Base-by-base conservation (phyloP, 2,888 invertebrate genomes). In the Tenthredo livida region DNA sequence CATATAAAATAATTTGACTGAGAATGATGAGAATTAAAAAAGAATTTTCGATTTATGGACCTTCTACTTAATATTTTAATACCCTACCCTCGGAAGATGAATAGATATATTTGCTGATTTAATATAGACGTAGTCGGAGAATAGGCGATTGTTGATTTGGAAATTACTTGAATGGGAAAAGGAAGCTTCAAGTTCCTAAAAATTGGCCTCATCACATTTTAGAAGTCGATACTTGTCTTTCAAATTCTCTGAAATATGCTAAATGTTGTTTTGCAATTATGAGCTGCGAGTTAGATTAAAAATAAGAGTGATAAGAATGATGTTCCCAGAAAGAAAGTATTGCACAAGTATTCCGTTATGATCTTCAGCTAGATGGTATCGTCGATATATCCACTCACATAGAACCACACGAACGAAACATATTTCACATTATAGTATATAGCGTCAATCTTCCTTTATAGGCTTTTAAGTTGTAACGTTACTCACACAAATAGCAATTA, bases 401-500 rank as follows among this genome's bases (percentile, higher is more conserved):
- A 29, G 21, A 78, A 78, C 37, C 25, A 61, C 15, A n/a, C 37
- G 80, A 21, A n/a, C 7, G 61, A 40, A 58, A 50, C 9, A 33
- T 29, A 77, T 77, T 50, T 33, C 29, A 17, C 29, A 25, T 61
- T 15, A 37, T 61, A 80, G 61, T n/a, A 61, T 2, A 15, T n/a
- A n/a, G 17, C 80, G 12, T 83, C 47, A 50, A 83, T 83, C 47
- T 33, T 67, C 15, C 67, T 50, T 43, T 83, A 29, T 15, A 33
- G 29, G 47, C 83, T 29, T 47, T 67, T 29, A 67, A 47, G 67
- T 83, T 50, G 65, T 65, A 85, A 83, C 61, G 12, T 83, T 72
- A 85, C 80, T 84, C 40, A 47, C 73, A 72, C 87, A 86, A 86
- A 77, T 86, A 87, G 78, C 75, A 77, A 85, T 84, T 85, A 67